Base-by-base conservation (phyloP, 64 coral and sea anemone species). In the Montipora cactus region DNA sequence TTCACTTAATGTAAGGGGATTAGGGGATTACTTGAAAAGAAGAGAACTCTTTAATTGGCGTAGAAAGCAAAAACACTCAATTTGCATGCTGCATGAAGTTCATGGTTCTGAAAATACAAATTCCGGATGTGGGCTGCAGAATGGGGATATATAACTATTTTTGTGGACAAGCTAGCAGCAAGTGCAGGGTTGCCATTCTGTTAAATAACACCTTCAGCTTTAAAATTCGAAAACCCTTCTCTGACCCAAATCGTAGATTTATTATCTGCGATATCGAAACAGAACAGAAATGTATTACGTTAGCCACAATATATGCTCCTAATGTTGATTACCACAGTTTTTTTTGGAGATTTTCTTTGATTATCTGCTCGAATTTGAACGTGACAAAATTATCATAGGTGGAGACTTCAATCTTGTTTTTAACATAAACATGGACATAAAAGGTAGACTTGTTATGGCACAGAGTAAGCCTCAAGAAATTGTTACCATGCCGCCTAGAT, bases 401-500 rank as follows among this genome's bases (percentile, higher is more conserved):
- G 81, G 81, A n/a, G 61, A 85, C 23, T 85, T 85, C 44, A 85
- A 85, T n/a, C 81, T 85, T 67, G 81, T 85, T 8, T 16, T 85
- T 2, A 66, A 85, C 25, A 37, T 69, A 15, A 1, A 85, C 7
- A n/a, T 44, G 67, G 81, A 85, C 8, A 85, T 68, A 57, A 85
- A 85, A 57, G 81, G 59, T 14, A 44, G 61, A 16, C 22, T 71
- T 44, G 23, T 16, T 13, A 55, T 5, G 47, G 48, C 37, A 14
- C 81, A 85, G 5, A 85, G 21, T 67, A 57, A 85, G 44, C 37
- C 81, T 14, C 20, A 62, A 18, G 19, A 47, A 5, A 46, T 45
- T 9, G 6, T 69, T 85, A n/a, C 46, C 61, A 8, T 67, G 59
- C 47, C 52, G 58, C 5, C 21, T 85, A 23, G 81, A 71, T 68